Percentiles rank a stretch among this genome's conserved stretches.
phyloP scores from a whole-genome alignment of 2,797 vertebrate species.

The Sebastes hubbsi region DNA sequence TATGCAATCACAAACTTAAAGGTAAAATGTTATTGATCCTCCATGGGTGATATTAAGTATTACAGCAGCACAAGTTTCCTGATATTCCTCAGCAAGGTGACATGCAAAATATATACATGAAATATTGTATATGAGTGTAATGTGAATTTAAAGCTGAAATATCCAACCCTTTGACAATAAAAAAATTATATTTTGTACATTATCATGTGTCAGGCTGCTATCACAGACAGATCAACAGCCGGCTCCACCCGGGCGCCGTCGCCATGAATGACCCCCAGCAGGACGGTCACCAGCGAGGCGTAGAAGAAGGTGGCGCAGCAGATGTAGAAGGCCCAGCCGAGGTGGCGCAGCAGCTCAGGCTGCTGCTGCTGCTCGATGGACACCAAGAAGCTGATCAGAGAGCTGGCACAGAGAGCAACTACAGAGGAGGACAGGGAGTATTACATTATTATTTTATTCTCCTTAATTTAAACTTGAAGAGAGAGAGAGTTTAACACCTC shows the following conservation, averaged over 20 bases:
- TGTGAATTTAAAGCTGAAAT: background rate
- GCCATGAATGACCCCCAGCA: conserved; percentile 19
- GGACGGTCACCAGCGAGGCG: conserved; percentile 38
- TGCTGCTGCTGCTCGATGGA: conserved; percentile 31
- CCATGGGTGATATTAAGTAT: background rate
- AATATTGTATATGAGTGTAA: background rate
- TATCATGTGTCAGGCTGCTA: background rate
- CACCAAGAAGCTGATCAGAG: conserved; percentile 43
- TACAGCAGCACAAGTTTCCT: background rate
- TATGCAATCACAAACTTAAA: background rate
- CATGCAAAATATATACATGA: background rate
- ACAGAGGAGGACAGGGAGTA: background rate
- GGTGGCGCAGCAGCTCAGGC: conserved; percentile 21
- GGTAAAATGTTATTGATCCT: too few species aligned
- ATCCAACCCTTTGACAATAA: background rate
- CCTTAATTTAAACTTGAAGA: background rate
- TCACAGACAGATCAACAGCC: conserved; percentile 8
- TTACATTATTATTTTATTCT: background rate
- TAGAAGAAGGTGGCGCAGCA: conserved; percentile 57
- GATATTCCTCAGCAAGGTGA: background rate
- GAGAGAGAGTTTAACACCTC: too few species aligned
- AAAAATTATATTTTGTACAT: background rate
- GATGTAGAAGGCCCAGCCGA: conserved; percentile 65
- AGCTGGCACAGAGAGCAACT: conserved; percentile 39
- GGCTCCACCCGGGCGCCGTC: conserved; percentile 13